Base-by-base conservation (phyloP, 1,140 invertebrate species). In the Maniola jurtina region DNA sequence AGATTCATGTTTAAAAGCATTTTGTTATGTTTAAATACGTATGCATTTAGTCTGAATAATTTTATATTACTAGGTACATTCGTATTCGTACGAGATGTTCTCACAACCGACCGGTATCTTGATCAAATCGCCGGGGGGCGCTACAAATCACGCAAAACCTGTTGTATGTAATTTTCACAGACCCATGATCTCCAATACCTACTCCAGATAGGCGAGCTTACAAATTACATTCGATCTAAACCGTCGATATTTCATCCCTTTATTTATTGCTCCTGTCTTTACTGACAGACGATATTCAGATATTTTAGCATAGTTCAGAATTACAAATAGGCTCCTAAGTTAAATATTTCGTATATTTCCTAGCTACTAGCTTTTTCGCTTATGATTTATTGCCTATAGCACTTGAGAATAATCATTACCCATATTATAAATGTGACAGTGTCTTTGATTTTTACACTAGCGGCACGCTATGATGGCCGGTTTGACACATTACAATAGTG, bases 111-210 rank as follows among this genome's bases (percentile, higher is more conserved):
- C 76, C 74, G 77, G 76, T 79, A 84, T 82, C 77, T 71, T 77
- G 83, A 86, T 84, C 83, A 82, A 73, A 78, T 76, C 63, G 76
- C 84, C 84, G 82, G 65, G 62, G 87, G 84, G 84, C 75, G 64
- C 79, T 75, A 89, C 86, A 89, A 89, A 89, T 89, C 87, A 88
- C 86, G 74, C 81, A 11, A 83, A 87, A 89, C 82, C 86, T 87
- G 83, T 86, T 89, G 87, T 86, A 85, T 80, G 81, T 89, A 86
- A 86, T 86, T 83, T 80, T 61, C 63, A 67, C 74, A 73, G 73
- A 67, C 70, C 74, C 74, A 45, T 73, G 80, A 86, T 89, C 80
- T 83, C 71, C 75, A 76, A 83, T 77, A 79, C 42, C 42, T 45
- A 40, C 10, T 82, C 73, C 74, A 80, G 80, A 84, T 81, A 83